Percentiles rank a stretch among this genome's conserved stretches.
Evolutionary conservation across 1,140 invertebrate genomes (phyloP).

Genomic region (Littorina saxatilis): DNA sequence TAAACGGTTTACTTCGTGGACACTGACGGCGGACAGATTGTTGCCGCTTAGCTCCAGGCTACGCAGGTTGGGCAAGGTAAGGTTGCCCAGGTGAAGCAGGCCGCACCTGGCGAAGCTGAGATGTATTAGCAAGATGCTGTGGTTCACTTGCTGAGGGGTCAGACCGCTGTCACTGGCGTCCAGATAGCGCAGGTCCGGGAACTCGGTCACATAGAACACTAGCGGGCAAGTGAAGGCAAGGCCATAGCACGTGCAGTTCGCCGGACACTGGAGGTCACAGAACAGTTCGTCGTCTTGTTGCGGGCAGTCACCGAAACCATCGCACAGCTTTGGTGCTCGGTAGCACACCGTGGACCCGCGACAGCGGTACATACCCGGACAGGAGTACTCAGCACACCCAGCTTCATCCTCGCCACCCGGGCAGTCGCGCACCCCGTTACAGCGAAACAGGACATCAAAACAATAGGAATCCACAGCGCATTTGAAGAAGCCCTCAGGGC

Average conservation of each 20-base stretch:
- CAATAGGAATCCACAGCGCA: neutral
- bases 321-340: conserved; percentile 29
- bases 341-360: conserved; percentile 29
- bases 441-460: conserved; percentile 27
- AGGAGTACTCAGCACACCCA: conserved; percentile 8
- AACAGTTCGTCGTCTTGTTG: conserved; percentile 18
- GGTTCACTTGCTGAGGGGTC: neutral
- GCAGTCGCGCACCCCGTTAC: no score
- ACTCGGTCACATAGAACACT: neutral
- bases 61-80: neutral
- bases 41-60: conserved; percentile 12
- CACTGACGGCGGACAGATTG: neutral
- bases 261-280: conserved; percentile 24
- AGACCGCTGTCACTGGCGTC: neutral
- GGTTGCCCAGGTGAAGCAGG: neutral
- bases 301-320: conserved; percentile 31
- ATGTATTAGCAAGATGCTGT: neutral
- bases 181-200: neutral
- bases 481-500: no score
- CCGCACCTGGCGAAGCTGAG: conserved; percentile 16
- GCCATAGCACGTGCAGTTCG: conserved; percentile 18
- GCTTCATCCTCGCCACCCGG: neutral
- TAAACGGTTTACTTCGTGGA: neutral
- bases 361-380: no score
- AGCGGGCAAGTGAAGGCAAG: conserved; percentile 4